Evolutionary conservation across 2,113 vertebrate genomes (phyloP), one percentile per base, ranked within the genome.

Genomic region (Cephalopholis sonnerati): DNA sequence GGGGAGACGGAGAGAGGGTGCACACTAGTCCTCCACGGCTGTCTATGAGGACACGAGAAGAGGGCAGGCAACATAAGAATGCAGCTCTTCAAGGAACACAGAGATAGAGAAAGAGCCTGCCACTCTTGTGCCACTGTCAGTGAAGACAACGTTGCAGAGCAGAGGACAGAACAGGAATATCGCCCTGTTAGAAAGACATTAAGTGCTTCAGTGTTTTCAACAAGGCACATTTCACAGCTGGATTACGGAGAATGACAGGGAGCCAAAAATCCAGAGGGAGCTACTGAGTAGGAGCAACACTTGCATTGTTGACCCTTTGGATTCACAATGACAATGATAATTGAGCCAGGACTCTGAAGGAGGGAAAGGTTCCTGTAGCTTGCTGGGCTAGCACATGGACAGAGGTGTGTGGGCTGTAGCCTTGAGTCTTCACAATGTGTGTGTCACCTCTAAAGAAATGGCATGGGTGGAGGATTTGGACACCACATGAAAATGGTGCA

Each of bases 41-140:
- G 71, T 77, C 85, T 81, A 73, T 88, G 76, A 74, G 78, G 70
- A 86, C 81, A 62, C 44, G 67, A 79, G 58, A 77, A 82, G 58
- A 85, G 62, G 75, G 44, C 80, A 69, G 69, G 57, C 61, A 84
- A 77, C 78, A 76, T 66, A 83, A 85, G 29, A 84, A 87, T 59
- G 44, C 24, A 68, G 53, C 58, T 82, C 75, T 81, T 63, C 67
- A 80, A 90, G 44, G 66, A 16, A 74, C 73, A 65, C 59, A 66
- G 61, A 82, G 55, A 83, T 51, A 80, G 27, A 83, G 32, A 62
- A 32, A 57, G 55, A 77, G 76, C 53, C 32, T 74, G 65, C 79
- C 64, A 73, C 62, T 74, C 62, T 50, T 77, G 32, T 55, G 66
- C 68, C 74, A n/a, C 41, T 57, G 81, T 79, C 71, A 83, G 24